A percentile compares a stretch with the other conserved stretches of the same genome.
These are phyloP conservation scores for Apaloderma vittatum DNA, from an alignment of 2,113 vertebrate species.

Conservation along the genomic window DNA sequence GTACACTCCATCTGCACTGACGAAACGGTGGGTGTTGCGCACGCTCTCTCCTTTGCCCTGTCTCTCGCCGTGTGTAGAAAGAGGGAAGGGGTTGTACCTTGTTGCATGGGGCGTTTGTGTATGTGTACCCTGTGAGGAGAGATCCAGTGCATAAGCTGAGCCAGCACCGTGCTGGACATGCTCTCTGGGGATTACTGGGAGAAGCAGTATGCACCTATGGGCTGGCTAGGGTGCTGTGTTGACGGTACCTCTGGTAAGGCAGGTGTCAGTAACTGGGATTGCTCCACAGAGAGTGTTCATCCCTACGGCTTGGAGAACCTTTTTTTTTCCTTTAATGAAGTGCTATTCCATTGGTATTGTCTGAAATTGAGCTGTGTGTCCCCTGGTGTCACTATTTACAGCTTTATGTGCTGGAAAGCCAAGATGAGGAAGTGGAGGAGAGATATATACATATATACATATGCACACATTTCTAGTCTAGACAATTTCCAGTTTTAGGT, in stretches of 20 bases:
- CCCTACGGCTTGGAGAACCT: background rate
- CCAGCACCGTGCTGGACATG: background rate
- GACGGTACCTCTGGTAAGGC: background rate
- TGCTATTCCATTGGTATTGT: background rate
- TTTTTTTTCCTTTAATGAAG: background rate
- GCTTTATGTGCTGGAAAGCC: background rate
- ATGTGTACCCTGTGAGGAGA: background rate
- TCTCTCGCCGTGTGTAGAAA: background rate
- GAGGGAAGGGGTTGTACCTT: background rate
- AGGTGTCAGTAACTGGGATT: background rate
- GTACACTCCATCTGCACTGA: constrained; percentile 97
- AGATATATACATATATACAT: background rate
- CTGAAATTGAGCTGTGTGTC: background rate
- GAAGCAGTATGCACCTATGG: accelerated
- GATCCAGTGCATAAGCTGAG: background rate
- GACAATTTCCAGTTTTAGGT: background rate
- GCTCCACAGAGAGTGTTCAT: background rate
- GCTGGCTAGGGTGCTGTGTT: background rate
- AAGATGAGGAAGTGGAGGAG: background rate
- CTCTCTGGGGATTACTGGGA: background rate
- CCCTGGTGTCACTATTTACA: background rate
- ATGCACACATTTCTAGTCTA: background rate
- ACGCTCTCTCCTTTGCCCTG: background rate
- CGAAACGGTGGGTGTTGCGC: constrained; percentile 89
- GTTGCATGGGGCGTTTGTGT: accelerated